Conservation (phyloP, 2,888 invertebrate genomes). For the Rosalia funebris region DNA sequence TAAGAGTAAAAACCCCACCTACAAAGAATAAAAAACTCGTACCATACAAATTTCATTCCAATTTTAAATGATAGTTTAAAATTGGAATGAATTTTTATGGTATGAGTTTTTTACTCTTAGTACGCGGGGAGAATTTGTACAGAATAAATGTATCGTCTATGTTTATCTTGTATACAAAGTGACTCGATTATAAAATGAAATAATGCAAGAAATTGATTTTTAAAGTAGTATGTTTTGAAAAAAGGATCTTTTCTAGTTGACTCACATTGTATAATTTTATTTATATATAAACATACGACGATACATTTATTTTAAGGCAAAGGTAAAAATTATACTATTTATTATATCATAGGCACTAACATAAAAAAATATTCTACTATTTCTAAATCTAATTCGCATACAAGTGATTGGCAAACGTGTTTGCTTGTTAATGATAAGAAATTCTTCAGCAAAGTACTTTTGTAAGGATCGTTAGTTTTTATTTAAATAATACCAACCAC, state of each 20-base stretch:
- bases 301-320: constrained; percentile 49
- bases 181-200: too few relatives aligned
- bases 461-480: constrained; percentile 5
- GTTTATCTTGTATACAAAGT: too few relatives aligned
- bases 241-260: too few relatives aligned
- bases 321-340: constrained; percentile 52
- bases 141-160: too few relatives aligned
- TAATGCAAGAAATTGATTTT: too few relatives aligned
- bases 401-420: constrained; percentile 14
- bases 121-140: too few relatives aligned
- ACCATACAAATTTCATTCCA: constrained; percentile 25
- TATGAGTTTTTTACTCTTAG: constrained; percentile 21
- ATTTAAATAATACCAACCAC: constrained; percentile 22
- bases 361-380: constrained; percentile 43
- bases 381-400: constrained; percentile 18
- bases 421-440: background rate
- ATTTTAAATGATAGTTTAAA: constrained; percentile 32
- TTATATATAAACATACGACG: constrained; percentile 27
- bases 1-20: too few relatives aligned
- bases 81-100: constrained; percentile 27
- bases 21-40: constrained; percentile 23
- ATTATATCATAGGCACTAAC: constrained; percentile 53
- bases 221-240: too few relatives aligned
- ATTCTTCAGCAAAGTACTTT: constrained; percentile 8
- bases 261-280: constrained; percentile 20